Percentiles rank a stretch among this genome's conserved stretches.
Evolutionary conservation across 30 jellyfish, hydroid and myxozoan genomes (phyloP).

Genomic region (Calvadosia cruxmelitensis): DNA sequence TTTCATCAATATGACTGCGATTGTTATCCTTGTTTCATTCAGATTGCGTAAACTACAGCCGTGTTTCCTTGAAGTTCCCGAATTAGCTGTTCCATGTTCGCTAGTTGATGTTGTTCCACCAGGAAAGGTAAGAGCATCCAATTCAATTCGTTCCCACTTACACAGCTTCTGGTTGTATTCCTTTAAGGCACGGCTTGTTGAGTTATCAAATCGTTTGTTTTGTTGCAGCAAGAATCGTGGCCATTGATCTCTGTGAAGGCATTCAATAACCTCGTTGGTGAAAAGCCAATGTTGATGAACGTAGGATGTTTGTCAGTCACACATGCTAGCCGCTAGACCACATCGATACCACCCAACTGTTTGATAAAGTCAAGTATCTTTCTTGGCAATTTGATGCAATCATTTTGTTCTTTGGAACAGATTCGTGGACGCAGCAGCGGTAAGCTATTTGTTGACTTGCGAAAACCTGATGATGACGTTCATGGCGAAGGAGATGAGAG

Average conservation of each 20-base stretch:
- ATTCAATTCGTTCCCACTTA: too few relatives aligned
- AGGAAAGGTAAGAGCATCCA: conserved; percentile 15
- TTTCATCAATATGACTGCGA: too few relatives aligned
- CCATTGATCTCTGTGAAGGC: conserved; percentile 64
- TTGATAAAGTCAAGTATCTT: too few relatives aligned
- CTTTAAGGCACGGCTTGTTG: too few relatives aligned
- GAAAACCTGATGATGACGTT: conserved; percentile 44
- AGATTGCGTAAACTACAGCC: conserved; percentile 62
- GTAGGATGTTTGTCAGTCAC: conserved; percentile 17
- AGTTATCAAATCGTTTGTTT: background rate
- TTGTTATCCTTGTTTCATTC: background rate
- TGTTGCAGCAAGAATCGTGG: conserved; percentile 49
- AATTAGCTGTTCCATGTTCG: conserved; percentile 74
- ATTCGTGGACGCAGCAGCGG: conserved; percentile 46
- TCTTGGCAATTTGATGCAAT: too few relatives aligned
- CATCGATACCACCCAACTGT: too few relatives aligned
- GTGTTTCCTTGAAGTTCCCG: conserved; percentile 76
- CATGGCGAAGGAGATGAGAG: conserved; percentile 48
- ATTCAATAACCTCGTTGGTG: conserved; percentile 56
- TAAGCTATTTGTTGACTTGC: conserved; percentile 56
- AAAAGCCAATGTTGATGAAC: conserved; percentile 60
- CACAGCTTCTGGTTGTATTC: too few relatives aligned
- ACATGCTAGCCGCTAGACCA: too few relatives aligned
- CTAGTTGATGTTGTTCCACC: conserved; percentile 86
- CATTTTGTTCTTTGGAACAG: too few relatives aligned